A percentile compares a stretch with the other conserved stretches of the same genome.
phyloP scores from a whole-genome alignment of 1,140 invertebrate species.

The Drosophila erecta region DNA sequence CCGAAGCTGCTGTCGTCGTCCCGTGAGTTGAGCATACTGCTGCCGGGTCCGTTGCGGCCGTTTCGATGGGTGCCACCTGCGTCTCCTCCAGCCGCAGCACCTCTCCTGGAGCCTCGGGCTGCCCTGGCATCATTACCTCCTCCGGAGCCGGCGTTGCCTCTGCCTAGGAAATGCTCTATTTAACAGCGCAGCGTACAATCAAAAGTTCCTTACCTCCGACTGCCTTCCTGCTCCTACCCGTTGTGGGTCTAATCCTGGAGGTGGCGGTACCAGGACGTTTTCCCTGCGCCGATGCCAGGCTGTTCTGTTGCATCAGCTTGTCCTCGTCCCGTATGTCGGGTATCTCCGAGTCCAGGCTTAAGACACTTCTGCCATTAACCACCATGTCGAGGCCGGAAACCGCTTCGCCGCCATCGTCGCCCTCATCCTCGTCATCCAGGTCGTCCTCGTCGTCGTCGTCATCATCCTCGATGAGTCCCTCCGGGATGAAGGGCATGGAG shows the following conservation, averaged over 20 bases:
- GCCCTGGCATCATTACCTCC: slow-evolving; percentile 1
- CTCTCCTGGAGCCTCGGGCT: background rate
- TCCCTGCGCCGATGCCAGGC: background rate
- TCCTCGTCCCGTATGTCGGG: slow-evolving; percentile 78
- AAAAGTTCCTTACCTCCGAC: slow-evolving; percentile 20
- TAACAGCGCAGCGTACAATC: too few relatives aligned
- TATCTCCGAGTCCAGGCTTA: slow-evolving; percentile 69
- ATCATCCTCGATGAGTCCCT: slow-evolving; percentile 78
- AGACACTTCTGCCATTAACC: slow-evolving; percentile 34
- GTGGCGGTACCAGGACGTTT: slow-evolving; percentile 71
- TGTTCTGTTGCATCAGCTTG: slow-evolving; percentile 48
- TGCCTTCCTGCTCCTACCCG: slow-evolving; percentile 64
- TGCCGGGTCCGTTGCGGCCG: slow-evolving; percentile 44
- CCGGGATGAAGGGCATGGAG: slow-evolving; percentile 79
- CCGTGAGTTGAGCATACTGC: slow-evolving; percentile 51
- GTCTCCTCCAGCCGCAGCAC: background rate
- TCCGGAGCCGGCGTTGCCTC: background rate
- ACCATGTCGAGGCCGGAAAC: slow-evolving; percentile 27
- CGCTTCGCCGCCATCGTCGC: background rate
- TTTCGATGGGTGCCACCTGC: slow-evolving; percentile 16
- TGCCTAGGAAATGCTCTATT: background rate
- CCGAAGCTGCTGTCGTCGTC: slow-evolving; percentile 81
- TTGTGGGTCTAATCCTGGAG: slow-evolving; percentile 75
- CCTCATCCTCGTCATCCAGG: slow-evolving; percentile 20
- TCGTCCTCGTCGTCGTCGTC: slow-evolving; percentile 67